Evolutionary conservation across 2,797 vertebrate genomes (phyloP), one percentile per base, ranked within the genome.

Genomic region (Otolemur crassicaudatus): DNA sequence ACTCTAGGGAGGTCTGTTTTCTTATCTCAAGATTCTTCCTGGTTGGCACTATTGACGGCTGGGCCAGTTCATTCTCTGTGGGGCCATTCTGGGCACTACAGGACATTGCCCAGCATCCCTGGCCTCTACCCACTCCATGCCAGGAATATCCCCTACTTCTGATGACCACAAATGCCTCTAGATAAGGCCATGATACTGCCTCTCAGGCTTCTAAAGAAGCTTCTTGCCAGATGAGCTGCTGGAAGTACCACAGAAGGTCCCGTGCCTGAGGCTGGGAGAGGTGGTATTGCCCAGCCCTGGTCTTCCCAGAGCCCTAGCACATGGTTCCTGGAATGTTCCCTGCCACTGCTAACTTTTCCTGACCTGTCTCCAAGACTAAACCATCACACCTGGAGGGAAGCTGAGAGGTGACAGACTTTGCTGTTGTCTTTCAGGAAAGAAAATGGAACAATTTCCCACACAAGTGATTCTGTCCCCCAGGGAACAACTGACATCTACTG

Each of bases 41-140:
- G 2, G 5, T 60, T 22, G 12, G 61, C 34, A 6, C 22, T 56
- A 23, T 1, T 7, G 58, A 81, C 2, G 9, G 8, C 7, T 1
- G 3, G 23, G 60, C 7, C 22, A 5, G 3, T 3, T 3, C 0
- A 0, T 7, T 60, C 56, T 56, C 58, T 27, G 27, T 3, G 70
- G 13, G 72, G 67, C 40, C 19, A 0, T 79, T 60, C 77, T 43
- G 70, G 23, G 67, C 53, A 43, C 70, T 46, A 8, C 1, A 17
- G 23, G 34, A 22, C 23, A 27, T 12, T 31, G 31, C 25, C 67
- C 58, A 73, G 72, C 3, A 6, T 25, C 86, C 67, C 10, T 6
- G 3, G 53, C 60, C n/a, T 37, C 40, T 20, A 29, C 37, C 14
- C 4, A 46, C n/a, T n/a, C 7, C 22, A 34, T 1, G 17, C 19